Conservation (phyloP, 2,113 vertebrate genomes). For the Oophaga pumilio region DNA sequence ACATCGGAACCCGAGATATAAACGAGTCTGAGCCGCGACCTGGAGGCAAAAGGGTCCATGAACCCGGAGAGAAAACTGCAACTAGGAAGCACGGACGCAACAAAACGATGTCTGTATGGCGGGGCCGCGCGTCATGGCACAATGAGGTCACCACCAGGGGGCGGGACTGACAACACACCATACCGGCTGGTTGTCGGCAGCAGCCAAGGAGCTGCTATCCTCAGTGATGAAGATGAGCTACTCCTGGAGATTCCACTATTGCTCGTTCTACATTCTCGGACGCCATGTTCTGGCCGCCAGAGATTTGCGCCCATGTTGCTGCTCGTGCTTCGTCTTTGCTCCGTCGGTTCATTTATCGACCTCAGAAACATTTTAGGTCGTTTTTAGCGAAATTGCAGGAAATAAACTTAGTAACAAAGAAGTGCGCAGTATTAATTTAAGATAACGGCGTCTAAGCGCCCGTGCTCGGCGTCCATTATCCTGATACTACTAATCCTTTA, state of each 20-base stretch:
- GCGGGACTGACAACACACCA: neutral
- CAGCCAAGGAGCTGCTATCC: neutral
- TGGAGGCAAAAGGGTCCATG: neutral
- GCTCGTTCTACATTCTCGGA: no score
- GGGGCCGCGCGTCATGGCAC: no score
- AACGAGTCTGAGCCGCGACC: neutral
- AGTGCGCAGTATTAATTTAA: constrained; percentile 62
- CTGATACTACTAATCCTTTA: constrained; percentile 70
- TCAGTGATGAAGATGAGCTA: no score
- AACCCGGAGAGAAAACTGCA: no score
- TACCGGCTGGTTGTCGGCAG: neutral
- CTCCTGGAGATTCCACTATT: no score
- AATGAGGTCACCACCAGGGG: neutral
- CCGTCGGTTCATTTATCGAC: neutral
- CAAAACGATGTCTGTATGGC: no score
- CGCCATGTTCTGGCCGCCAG: neutral
- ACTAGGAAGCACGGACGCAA: no score
- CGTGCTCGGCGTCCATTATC: constrained; percentile 64
- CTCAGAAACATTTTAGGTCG: neutral
- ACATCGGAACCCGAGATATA: neutral
- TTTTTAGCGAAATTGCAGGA: constrained; percentile 28
- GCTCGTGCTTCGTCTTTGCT: neutral
- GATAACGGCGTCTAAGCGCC: constrained; percentile 60
- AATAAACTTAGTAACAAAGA: constrained; percentile 61
- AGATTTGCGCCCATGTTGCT: neutral